Evolutionary conservation across 2,797 vertebrate species (phyloP), one percentile per base, ranked within the genome.

Genomic region (Gastrophryne carolinensis): DNA sequence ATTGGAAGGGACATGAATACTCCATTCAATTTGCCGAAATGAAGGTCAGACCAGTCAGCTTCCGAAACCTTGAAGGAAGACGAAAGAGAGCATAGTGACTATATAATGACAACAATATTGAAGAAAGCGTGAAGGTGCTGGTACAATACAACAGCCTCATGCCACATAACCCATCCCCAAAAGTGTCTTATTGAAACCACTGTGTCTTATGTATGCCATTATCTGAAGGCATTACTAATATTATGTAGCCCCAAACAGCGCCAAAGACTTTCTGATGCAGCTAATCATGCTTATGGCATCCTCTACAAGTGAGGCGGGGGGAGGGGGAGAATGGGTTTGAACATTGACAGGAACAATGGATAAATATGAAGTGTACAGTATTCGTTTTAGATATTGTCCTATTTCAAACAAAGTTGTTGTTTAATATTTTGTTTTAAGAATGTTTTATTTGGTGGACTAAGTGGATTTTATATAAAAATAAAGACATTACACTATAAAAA

Each of bases 1-100:
- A 98, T 82, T 98, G 96, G 97, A 98, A 98, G 83, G 97, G 97
- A 69, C 97, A 98, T 0, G 95, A 98, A 80, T 90, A 98, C 60
- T 98, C 97, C 10, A 94, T 98, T 21, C 91, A 96, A 85, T 98
- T 96, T 35, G 97, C 96, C 0, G 97, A 98, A 86, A 98, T 98
- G 97, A 98, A 98, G 86, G 85, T 98, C 82, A 90, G 97, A 81
- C 96, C 97, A 1, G 90, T 93, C 85, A 97, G 93, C 90, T 97
- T 98, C 87, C 88, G 95, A 79, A 97, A 97, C 71, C 91, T 98
- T 52, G 96, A 98, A 86, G 95, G 95, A 75, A 91, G 96, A 74
- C 90, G 95, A 83, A 98, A 98, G 89, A 87, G 96, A 80, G 95
- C 96, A 1, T 97, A 92, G 88, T 81, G n/a, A 53, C 65, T 77